These are phyloP conservation scores for Augochlorella aurata DNA, from an alignment of 2,888 invertebrate species.

Conservation along the genomic window DNA sequence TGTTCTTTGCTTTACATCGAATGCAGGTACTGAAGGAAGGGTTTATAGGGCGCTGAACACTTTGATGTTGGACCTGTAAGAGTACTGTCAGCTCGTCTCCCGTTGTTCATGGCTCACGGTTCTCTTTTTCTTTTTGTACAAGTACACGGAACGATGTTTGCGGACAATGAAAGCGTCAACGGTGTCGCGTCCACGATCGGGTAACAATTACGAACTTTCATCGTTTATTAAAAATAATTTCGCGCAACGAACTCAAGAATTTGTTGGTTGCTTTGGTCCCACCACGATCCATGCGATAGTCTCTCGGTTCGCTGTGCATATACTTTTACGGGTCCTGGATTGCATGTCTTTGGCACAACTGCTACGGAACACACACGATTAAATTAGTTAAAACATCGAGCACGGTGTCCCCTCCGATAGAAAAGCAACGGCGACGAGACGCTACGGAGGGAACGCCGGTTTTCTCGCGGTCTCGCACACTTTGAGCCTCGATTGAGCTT, in stretches of 20 bases:
- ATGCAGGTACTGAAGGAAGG: conserved; percentile 76
- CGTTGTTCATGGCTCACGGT: conserved; percentile 27
- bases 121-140: conserved; percentile 2
- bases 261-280: conserved; percentile 63
- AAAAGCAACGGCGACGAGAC: not conserved
- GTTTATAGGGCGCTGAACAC: conserved; percentile 73
- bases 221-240: conserved; percentile 22
- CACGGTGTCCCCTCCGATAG: conserved; percentile 19
- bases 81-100: conserved; percentile 46
- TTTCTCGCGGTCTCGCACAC: conserved; percentile 23
- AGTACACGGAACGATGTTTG: conserved; percentile 9
- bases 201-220: conserved; percentile 1
- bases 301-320: conserved; percentile 54
- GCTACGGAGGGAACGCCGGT: not conserved
- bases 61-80: conserved; percentile 72
- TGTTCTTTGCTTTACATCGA: conserved; percentile 50
- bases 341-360: conserved; percentile 71
- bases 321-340: conserved; percentile 66
- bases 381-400: conserved; percentile 57
- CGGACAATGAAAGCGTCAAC: conserved; percentile 6
- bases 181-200: not conserved
- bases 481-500: conserved; percentile 29
- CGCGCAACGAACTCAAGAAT: conserved; percentile 30
- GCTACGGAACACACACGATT: conserved; percentile 68
- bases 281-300: conserved; percentile 54